Conservation (phyloP, 2,888 invertebrate species). For the Drosophila fulvimacula region DNA sequence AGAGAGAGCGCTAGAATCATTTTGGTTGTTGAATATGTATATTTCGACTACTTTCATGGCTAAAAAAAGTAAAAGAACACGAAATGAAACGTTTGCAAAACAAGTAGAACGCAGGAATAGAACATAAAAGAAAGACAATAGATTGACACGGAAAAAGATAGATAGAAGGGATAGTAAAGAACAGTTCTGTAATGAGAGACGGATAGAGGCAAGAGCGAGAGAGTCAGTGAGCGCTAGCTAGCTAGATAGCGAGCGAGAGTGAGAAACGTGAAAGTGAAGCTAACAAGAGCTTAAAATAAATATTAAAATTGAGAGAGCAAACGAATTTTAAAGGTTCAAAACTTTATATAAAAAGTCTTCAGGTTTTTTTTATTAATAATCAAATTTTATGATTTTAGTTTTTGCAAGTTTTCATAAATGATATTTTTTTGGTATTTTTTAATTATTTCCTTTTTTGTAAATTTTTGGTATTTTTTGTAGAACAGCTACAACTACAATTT, state of each 20-base stretch:
- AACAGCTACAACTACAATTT: slow-evolving; percentile 71
- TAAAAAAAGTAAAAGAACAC: background rate
- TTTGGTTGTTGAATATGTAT: background rate
- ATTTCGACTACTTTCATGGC: slow-evolving; percentile 13
- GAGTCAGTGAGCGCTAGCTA: background rate
- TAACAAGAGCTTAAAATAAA: slow-evolving; percentile 12
- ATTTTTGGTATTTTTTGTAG: slow-evolving; percentile 21
- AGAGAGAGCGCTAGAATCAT: background rate
- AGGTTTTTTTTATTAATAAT: slow-evolving; percentile 14
- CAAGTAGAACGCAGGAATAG: slow-evolving; percentile 22
- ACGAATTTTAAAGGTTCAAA: slow-evolving; percentile 6
- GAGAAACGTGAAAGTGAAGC: slow-evolving; percentile 7
- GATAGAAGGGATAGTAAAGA: background rate
- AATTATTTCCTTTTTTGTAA: background rate
- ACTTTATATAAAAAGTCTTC: background rate
- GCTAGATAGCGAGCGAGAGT: slow-evolving; percentile 13
- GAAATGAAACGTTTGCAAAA: slow-evolving; percentile 10
- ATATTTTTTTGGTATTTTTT: slow-evolving; percentile 2
- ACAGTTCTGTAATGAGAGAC: background rate
- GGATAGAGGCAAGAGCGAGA: background rate
- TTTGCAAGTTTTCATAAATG: slow-evolving; percentile 11
- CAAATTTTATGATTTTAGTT: slow-evolving; percentile 10
- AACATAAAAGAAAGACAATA: slow-evolving; percentile 18
- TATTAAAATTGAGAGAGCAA: slow-evolving; percentile 10
- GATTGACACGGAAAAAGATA: slow-evolving; percentile 8